Conservation (phyloP, 2,888 invertebrate species). For the Drosophila macrospina region DNA sequence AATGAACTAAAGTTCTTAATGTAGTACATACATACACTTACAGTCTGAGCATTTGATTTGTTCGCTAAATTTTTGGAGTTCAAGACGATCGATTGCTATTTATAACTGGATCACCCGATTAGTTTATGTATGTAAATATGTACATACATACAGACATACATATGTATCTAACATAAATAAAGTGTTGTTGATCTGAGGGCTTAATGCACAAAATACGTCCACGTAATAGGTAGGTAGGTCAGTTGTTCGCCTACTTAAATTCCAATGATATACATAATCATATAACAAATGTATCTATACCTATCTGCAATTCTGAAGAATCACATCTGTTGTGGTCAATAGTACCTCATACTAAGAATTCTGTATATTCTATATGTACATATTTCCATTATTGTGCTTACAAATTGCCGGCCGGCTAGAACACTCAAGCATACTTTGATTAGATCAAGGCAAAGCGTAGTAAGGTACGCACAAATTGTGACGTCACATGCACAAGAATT, state of each 20-base stretch:
- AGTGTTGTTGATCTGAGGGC: background rate
- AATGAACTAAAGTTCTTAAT: too few relatives aligned
- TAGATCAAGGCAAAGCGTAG: constrained; percentile 3
- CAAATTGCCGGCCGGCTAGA: constrained; percentile 22
- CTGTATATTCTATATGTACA: too few relatives aligned
- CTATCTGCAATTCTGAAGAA: too few relatives aligned
- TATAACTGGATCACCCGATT: too few relatives aligned
- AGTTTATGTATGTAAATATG: too few relatives aligned
- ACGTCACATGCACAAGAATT: constrained; percentile 17
- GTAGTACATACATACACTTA: too few relatives aligned
- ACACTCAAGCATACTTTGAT: constrained; percentile 1
- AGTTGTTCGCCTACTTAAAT: background rate
- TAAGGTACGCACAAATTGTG: constrained; percentile 15
- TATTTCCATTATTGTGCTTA: background rate
- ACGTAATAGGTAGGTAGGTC: background rate
- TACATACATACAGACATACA: too few relatives aligned
- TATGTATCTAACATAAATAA: background rate
- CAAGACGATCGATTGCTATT: too few relatives aligned
- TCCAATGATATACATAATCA: background rate
- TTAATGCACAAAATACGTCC: background rate
- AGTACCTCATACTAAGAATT: too few relatives aligned
- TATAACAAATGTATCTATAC: background rate
- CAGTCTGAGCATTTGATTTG: too few relatives aligned
- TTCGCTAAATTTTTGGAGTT: too few relatives aligned
- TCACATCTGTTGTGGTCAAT: too few relatives aligned